Evolutionary conservation across 2,113 vertebrate genomes (phyloP).

Genomic region (Pedetes capensis): DNA sequence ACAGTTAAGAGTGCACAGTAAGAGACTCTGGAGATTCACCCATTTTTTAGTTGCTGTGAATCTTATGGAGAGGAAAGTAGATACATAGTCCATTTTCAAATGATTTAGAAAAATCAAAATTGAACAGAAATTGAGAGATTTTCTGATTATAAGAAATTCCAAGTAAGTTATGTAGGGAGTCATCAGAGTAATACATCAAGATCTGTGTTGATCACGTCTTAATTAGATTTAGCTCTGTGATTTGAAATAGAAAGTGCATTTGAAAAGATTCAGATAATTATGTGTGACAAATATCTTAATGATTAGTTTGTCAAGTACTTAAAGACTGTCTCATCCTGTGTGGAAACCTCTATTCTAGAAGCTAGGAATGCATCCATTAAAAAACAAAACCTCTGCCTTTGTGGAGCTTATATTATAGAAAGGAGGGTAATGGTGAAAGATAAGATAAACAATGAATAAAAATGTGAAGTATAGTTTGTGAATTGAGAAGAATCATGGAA

Average conservation of each 20-base stretch:
- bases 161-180: slow-evolving; percentile 22
- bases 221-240: slow-evolving; percentile 19
- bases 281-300: background rate
- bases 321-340: background rate
- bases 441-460: background rate
- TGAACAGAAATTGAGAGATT: background rate
- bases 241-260: slow-evolving; percentile 32
- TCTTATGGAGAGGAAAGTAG: slow-evolving; percentile 18
- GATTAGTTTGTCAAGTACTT: slow-evolving; percentile 39
- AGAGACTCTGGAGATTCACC: background rate
- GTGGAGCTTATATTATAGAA: background rate
- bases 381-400: background rate
- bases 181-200: slow-evolving; percentile 21
- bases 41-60: background rate
- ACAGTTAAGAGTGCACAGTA: background rate
- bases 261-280: slow-evolving; percentile 40
- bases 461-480: background rate
- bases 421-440: background rate
- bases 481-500: background rate
- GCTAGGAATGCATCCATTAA: background rate
- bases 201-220: background rate
- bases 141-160: slow-evolving; percentile 32
- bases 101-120: slow-evolving; percentile 43
- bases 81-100: slow-evolving; percentile 4
- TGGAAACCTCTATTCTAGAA: background rate